A percentile compares a stretch with the other conserved stretches of the same genome.
Evolutionary conservation across 2,797 vertebrate species (phyloP).

Genomic region (Hozukius guyotensis): DNA sequence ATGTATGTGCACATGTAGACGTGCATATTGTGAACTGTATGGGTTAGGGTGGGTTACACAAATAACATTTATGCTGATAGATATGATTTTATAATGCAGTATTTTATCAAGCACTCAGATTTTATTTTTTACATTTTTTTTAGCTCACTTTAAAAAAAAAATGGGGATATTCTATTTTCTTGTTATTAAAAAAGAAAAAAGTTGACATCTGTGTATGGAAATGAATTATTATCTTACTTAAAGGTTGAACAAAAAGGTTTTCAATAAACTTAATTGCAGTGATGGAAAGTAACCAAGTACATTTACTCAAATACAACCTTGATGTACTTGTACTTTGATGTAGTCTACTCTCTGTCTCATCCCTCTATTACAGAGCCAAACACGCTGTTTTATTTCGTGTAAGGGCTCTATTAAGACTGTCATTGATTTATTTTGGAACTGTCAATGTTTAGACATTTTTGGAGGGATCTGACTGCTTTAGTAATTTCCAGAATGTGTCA

Average conservation of each 20-base stretch:
- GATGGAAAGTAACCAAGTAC: neutral
- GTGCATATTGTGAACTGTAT: neutral
- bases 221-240: neutral
- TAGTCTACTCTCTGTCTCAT: neutral
- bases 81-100: slow-evolving; percentile 39
- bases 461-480: too few species aligned
- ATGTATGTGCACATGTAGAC: neutral
- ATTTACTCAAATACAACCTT: neutral
- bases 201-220: neutral
- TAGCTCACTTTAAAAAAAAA: neutral
- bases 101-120: slow-evolving; percentile 31
- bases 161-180: slow-evolving; percentile 38
- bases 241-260: neutral
- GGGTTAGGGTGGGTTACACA: neutral
- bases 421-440: too few species aligned
- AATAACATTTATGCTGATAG: neutral
- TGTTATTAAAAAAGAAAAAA: slow-evolving; percentile 23
- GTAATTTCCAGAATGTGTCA: too few species aligned
- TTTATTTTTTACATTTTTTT: slow-evolving; percentile 46
- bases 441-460: too few species aligned
- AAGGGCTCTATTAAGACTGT: too few species aligned
- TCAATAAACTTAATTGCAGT: neutral
- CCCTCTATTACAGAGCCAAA: too few species aligned
- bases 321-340: neutral
- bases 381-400: too few species aligned